Evolutionary conservation across 2,113 vertebrate genomes (phyloP), one percentile per base, ranked within the genome.

Genomic region (Syngnathus floridae): DNA sequence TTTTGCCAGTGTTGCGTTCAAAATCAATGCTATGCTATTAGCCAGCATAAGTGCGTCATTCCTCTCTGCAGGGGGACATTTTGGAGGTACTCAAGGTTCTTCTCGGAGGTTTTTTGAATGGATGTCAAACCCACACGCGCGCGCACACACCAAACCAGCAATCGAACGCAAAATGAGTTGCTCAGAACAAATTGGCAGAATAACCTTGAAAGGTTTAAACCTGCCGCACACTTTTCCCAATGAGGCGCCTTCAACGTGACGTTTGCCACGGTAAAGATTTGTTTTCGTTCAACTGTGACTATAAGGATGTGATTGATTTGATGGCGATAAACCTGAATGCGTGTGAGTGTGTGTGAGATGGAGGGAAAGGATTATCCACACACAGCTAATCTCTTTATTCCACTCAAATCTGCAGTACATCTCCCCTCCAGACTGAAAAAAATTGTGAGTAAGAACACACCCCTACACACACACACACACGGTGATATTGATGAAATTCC

Each of bases 361-460:
- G 67, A 37, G 16, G 68, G 70, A 31, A 31, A 70, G 79, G 82
- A 85, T 83, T 80, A 84, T 80, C 72, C 5, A 71, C 76, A 74
- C 72, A 64, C 36, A 7, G 70, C 63, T 86, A 86, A 82, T 86
- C 79, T 82, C 67, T 70, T 86, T 80, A 86, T 73, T 82, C 72
- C 73, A 71, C 71, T 74, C 74, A 75, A 76, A 82, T 86, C 82
- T 71, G 66, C 54, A 56, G 26, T 35, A 56, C 74, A 67, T 77
- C 38, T 14, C 59, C 38, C 70, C 38, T 72, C 62, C 57, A 60
- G 46, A 54, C 40, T 22, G 43, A 38, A 59, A 59, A 64, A 26
- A 55, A 46, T 60, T 65, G 26, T 38, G 22, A 54, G 48, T 8
- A 7, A 31, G 16, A 10, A 21, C 26, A 31, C 26, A 31, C 55